Conservation (phyloP, 1,140 invertebrate genomes). For the Geopemphigus sp. region DNA sequence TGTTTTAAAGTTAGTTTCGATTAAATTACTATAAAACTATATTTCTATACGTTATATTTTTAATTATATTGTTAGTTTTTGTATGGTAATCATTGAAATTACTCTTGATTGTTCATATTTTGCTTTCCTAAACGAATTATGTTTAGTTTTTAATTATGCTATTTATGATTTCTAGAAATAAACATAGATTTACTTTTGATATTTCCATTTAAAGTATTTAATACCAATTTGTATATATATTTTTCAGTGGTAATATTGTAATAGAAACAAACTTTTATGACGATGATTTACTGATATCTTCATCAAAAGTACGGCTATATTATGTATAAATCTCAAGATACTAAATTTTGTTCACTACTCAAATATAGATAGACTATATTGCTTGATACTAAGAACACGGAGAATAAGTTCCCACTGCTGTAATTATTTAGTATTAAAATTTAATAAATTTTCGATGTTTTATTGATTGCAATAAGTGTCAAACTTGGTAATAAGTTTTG, state of each 20-base stretch:
- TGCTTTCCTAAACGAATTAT: no score
- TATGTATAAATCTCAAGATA: conserved; percentile 71
- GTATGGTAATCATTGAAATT: no score
- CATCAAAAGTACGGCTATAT: conserved; percentile 91
- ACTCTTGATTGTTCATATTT: no score
- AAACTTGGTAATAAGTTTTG: background rate
- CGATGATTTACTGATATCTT: conserved; percentile 90
- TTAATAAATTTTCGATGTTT: conserved; percentile 3
- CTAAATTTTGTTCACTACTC: conserved; percentile 21
- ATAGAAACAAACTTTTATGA: conserved; percentile 99
- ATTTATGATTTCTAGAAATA: no score
- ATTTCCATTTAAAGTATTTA: background rate
- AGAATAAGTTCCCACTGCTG: conserved; percentile 14
- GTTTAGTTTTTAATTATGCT: no score
- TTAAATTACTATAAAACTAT: no score
- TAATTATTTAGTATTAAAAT: conserved; percentile 21
- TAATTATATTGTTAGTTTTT: no score
- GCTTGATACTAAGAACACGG: background rate
- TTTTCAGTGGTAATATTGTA: conserved; percentile 92
- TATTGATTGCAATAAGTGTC: background rate
- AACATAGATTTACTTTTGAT: no score
- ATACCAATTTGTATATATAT: background rate
- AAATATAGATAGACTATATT: conserved; percentile 7
- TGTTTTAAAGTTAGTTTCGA: conserved; percentile 76
- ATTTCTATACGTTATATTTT: no score